phyloP scores from a whole-genome alignment of 1,140 invertebrate genomes.

The Aphaenogaster ashmeadi region DNA sequence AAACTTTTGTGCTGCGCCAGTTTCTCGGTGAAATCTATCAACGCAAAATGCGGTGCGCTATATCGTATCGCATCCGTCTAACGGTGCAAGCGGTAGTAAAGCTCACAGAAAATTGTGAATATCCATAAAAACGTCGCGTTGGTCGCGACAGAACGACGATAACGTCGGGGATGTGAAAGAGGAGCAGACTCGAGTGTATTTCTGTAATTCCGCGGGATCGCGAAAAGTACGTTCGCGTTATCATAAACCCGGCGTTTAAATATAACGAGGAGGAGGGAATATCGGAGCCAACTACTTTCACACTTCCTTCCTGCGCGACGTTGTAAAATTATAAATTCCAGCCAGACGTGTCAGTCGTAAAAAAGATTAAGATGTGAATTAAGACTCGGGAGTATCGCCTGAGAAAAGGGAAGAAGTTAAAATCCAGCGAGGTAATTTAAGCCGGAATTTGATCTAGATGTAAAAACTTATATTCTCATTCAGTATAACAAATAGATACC shows the following conservation, averaged over 20 bases:
- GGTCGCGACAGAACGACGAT: constrained; percentile 27
- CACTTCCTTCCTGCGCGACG: background rate
- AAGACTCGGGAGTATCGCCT: background rate
- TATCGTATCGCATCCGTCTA: constrained; percentile 15
- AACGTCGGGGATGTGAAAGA: constrained; percentile 23
- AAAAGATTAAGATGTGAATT: constrained; percentile 17
- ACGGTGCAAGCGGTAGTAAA: background rate
- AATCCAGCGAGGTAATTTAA: constrained; percentile 28
- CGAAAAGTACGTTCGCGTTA: constrained; percentile 43
- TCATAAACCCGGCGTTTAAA: constrained; percentile 40
- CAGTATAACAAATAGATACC: background rate
- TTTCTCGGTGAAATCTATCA: background rate
- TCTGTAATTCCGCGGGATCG: constrained; percentile 51
- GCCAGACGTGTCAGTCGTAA: background rate
- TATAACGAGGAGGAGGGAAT: constrained; percentile 17
- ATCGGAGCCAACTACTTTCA: constrained; percentile 6
- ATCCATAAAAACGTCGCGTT: constrained; percentile 44
- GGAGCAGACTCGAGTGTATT: constrained; percentile 16
- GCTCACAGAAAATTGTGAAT: constrained; percentile 44
- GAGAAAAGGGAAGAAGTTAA: background rate
- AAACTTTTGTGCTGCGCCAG: background rate
- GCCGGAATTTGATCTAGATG: background rate
- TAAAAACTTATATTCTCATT: background rate
- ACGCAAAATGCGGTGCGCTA: background rate
- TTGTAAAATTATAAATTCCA: constrained; percentile 38